Percentiles rank a stretch among this genome's conserved stretches.
phyloP scores from a whole-genome alignment of 2,113 vertebrate genomes.

The Passer domesticus region DNA sequence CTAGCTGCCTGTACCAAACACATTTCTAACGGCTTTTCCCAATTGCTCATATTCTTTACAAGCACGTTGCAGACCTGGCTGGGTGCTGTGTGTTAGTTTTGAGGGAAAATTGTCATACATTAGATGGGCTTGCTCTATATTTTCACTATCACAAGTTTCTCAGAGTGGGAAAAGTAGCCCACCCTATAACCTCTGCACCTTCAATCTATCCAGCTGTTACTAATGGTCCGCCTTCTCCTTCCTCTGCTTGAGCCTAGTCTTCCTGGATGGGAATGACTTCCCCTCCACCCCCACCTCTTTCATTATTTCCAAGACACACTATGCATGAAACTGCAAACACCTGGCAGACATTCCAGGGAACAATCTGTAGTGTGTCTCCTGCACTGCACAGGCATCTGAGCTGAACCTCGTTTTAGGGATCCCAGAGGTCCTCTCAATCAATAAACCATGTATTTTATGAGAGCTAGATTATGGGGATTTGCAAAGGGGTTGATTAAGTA shows the following conservation, averaged over 20 bases:
- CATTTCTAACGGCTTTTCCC: background rate
- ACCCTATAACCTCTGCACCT: constrained; percentile 19
- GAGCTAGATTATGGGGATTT: constrained; percentile 78
- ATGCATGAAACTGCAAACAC: constrained; percentile 64
- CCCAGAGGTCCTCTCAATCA: constrained; percentile 78
- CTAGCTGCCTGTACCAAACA: background rate
- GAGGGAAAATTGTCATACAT: background rate
- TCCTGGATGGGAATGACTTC: constrained; percentile 54
- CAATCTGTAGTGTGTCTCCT: constrained; percentile 55
- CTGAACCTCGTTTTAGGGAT: constrained; percentile 69
- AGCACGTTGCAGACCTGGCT: background rate
- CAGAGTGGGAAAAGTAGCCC: background rate
- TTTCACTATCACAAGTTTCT: background rate
- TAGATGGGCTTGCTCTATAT: background rate
- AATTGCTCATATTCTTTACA: background rate
- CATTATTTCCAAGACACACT: constrained; percentile 21
- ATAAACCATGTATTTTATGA: constrained; percentile 80
- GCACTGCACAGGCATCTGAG: constrained; percentile 56
- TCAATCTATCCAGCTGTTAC: constrained; percentile 33
- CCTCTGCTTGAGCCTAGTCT: constrained; percentile 6
- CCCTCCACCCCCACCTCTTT: constrained; percentile 24
- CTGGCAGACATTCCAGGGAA: constrained; percentile 71
- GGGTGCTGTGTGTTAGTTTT: background rate
- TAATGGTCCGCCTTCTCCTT: constrained; percentile 1
- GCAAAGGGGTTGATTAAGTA: constrained; percentile 70